phyloP scores from a whole-genome alignment of 2,797 vertebrate species.

The Ficedula albicollis region DNA sequence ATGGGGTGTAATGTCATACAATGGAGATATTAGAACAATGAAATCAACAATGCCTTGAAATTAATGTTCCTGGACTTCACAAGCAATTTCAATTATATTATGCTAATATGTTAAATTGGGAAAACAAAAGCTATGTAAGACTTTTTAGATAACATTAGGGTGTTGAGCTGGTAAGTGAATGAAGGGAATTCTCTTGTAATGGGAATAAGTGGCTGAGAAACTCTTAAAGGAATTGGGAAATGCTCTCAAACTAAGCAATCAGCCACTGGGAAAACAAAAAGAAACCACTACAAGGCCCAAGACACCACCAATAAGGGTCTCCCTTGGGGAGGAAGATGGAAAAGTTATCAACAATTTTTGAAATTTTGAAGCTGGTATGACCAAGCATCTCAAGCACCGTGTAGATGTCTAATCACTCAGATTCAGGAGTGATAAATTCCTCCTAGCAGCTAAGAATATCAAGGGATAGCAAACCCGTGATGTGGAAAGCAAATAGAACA shows the following conservation, averaged over 20 bases:
- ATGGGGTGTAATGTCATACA: not conserved
- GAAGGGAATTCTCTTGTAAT: not conserved
- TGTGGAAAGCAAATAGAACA: not conserved
- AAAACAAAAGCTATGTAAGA: slow-evolving; percentile 17
- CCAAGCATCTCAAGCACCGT: not conserved
- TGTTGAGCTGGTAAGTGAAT: not conserved
- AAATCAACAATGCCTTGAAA: slow-evolving; percentile 34
- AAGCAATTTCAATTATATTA: slow-evolving; percentile 51
- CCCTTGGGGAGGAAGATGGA: not conserved
- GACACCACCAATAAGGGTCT: not conserved
- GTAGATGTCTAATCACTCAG: not conserved
- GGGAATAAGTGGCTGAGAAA: not conserved
- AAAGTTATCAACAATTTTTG: not conserved
- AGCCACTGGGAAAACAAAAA: not conserved
- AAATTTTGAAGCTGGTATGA: not conserved
- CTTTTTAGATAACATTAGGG: not conserved
- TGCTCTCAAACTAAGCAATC: not conserved
- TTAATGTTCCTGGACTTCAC: slow-evolving; percentile 38
- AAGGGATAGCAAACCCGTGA: not conserved
- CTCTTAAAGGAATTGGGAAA: not conserved
- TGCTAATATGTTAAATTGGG: slow-evolving; percentile 37
- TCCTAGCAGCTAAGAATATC: not conserved
- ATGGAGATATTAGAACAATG: slow-evolving; percentile 18
- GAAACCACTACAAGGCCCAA: not conserved
- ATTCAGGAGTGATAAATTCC: not conserved